A percentile compares a stretch with the other conserved stretches of the same genome.
Conservation (phyloP, 2,797 vertebrate genomes). For the Mycteria americana region DNA sequence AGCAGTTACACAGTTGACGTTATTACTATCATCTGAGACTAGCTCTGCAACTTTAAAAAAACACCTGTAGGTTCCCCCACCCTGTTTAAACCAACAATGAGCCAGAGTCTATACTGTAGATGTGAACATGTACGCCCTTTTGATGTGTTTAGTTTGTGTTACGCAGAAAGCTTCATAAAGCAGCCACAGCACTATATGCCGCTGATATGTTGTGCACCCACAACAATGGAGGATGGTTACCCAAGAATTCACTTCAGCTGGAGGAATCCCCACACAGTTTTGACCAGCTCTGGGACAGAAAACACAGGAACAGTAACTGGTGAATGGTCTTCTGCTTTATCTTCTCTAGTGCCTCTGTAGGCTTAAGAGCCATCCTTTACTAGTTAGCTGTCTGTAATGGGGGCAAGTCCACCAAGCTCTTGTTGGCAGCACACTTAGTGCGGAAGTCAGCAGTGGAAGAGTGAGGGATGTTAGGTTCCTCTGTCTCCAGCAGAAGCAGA, state of each 20-base stretch:
- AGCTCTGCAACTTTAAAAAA: background rate
- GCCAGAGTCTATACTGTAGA: background rate
- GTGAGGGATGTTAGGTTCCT: background rate
- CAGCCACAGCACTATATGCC: background rate
- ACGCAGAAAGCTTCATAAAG: background rate
- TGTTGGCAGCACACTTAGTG: background rate
- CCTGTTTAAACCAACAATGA: background rate
- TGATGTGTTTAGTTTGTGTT: background rate
- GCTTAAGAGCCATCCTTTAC: background rate
- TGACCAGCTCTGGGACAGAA: background rate
- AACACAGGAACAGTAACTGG: background rate
- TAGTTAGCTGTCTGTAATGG: background rate
- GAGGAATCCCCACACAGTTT: background rate
- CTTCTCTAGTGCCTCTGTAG: background rate
- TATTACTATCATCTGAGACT: background rate
- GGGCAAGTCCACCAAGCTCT: background rate
- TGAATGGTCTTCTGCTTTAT: background rate
- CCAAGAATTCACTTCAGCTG: background rate
- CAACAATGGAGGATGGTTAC: background rate
- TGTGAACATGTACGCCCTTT: background rate
- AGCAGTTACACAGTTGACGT: background rate
- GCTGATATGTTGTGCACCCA: background rate
- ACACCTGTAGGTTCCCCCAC: rapidly evolving
- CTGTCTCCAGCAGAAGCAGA: background rate
- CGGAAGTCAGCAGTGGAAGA: background rate